These are phyloP conservation scores for Palaemon carinicauda DNA, from an alignment of 1,140 invertebrate genomes.

Conservation along the genomic window DNA sequence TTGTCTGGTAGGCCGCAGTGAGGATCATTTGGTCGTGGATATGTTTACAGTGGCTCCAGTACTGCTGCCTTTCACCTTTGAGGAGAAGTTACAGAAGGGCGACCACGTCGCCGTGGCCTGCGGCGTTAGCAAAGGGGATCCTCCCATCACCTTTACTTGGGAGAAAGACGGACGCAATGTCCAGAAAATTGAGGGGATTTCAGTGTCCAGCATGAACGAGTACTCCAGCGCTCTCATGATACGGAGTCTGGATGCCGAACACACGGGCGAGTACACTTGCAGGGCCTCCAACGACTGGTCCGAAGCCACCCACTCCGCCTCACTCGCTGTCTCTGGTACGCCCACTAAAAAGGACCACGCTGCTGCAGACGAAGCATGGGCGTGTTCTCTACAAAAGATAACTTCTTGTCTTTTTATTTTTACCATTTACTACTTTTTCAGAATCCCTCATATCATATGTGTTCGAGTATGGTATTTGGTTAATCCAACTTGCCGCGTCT, in stretches of 20 bases:
- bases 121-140: slow-evolving; percentile 80
- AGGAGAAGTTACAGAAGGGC: slow-evolving; percentile 64
- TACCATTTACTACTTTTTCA: slow-evolving; percentile 27
- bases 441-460: neutral
- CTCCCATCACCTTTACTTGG: slow-evolving; percentile 80
- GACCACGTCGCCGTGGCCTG: slow-evolving; percentile 80
- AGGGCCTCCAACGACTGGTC: slow-evolving; percentile 61
- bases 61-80: slow-evolving; percentile 61
- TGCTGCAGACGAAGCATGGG: neutral
- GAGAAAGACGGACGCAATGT: slow-evolving; percentile 77
- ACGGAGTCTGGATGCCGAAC: slow-evolving; percentile 71
- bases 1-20: neutral
- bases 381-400: neutral
- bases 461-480: neutral
- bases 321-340: slow-evolving; percentile 64
- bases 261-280: slow-evolving; percentile 62
- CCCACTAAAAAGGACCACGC: neutral
- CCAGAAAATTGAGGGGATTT: slow-evolving; percentile 28
- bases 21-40: neutral
- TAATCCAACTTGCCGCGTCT: slow-evolving; percentile 46
- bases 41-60: slow-evolving; percentile 61
- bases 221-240: slow-evolving; percentile 78
- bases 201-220: slow-evolving; percentile 47
- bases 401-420: slow-evolving; percentile 14
- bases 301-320: slow-evolving; percentile 59